Percentiles rank a stretch among this genome's conserved stretches.
Conservation (phyloP, 2,797 vertebrate species). For the Alauda arvensis region DNA sequence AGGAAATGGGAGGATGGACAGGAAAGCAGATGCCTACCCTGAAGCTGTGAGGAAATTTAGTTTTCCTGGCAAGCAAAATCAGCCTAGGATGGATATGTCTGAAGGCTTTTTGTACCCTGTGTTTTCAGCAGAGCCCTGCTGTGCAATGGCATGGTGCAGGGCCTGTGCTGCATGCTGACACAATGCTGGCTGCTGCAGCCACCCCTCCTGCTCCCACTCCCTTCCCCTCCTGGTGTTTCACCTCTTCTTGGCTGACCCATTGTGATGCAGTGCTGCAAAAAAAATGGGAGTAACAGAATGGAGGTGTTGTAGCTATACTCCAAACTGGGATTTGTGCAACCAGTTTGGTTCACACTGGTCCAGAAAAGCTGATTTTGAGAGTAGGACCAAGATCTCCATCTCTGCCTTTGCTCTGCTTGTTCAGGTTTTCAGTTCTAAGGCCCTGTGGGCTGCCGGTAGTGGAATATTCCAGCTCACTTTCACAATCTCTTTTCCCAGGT, state of each 20-base stretch:
- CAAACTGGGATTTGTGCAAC: accelerated
- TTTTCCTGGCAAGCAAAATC: neutral
- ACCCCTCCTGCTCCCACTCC: neutral
- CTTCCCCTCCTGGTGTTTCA: neutral
- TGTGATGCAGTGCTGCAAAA: neutral
- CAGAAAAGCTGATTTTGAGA: neutral
- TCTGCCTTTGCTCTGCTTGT: neutral
- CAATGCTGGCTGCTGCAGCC: neutral
- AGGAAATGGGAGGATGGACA: neutral
- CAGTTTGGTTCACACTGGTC: neutral
- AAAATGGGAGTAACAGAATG: neutral
- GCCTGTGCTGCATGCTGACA: accelerated
- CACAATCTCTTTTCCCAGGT: conserved; percentile 72
- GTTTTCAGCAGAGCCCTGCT: neutral
- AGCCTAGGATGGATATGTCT: neutral
- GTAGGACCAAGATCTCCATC: neutral
- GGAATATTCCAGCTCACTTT: neutral
- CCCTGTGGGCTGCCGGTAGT: neutral
- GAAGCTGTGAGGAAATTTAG: neutral
- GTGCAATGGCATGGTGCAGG: accelerated
- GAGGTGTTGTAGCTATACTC: neutral
- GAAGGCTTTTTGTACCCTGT: neutral
- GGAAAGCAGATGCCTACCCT: neutral
- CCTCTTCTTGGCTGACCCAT: neutral
- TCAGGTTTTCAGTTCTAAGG: neutral